Base-by-base conservation (phyloP, 2,888 invertebrate species). In the Chydorus sphaericus region DNA sequence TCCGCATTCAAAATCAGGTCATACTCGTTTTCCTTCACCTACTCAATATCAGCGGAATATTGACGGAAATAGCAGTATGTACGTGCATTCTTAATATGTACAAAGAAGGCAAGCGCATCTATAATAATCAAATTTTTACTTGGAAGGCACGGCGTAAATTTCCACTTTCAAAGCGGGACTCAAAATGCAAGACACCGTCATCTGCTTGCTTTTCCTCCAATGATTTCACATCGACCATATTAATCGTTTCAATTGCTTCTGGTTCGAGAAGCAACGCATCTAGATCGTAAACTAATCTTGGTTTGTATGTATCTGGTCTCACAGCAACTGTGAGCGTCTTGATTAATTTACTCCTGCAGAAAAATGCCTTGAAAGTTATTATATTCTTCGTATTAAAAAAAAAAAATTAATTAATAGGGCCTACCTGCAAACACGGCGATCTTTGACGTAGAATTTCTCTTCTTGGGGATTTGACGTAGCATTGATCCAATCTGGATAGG, bases 111-210 rank as follows among this genome's bases (percentile, higher is more conserved):
- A n/a, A 3, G n/a, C 26, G 14, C n/a, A 10, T 2, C n/a, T 7
- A 50, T n/a, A 16, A 28, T 23, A 18, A 52, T 30, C 33, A 39
- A 26, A 26, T 30, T 60, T 61, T 60, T 67, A 82, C 86, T 79
- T 85, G 85, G 67, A 85, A 81, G 20, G 76, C 88, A 75, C 83
- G 83, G 57, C 88, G 74, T 29, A 90, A 73, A 71, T 90, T 90
- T 23, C 89, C 90, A 62, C 83, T 82, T 68, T 90, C 90, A 71
- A 90, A 90, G 65, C 87, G 77, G 5, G 88, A 84, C 67, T 89
- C 88, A 68, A 90, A 90, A 54, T 74, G 44, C 88, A 54, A 63
- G 60, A 71, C 62, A 72, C 68, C 60, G 71, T 72, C 1, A 71
- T 36, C 62, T 31, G 64, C 69, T 70, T 61, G 70, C 62, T 68